phyloP scores from a whole-genome alignment of 2,888 invertebrate genomes.

The Protophormia terraenovae region DNA sequence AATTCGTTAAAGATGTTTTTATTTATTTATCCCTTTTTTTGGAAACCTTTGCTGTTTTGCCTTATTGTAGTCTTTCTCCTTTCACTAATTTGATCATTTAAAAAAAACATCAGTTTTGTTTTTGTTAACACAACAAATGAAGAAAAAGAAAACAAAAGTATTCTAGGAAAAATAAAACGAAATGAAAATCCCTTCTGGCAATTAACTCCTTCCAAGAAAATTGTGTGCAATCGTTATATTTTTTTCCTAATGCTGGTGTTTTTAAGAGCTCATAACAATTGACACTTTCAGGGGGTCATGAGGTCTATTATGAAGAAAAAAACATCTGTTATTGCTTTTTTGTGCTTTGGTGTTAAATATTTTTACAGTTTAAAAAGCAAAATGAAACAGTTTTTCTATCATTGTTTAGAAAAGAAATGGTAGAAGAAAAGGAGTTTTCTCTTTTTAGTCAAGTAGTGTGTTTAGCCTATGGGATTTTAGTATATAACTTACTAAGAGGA shows the following conservation, averaged over 20 bases:
- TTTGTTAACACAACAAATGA: background rate
- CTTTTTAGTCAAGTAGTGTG: background rate
- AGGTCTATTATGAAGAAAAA: background rate
- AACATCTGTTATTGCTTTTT: background rate
- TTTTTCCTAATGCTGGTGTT: background rate
- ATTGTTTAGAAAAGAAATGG: too few relatives aligned
- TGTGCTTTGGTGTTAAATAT: background rate
- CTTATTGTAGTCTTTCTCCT: too few relatives aligned
- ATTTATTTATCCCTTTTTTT: background rate
- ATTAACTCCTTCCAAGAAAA: conserved; percentile 5
- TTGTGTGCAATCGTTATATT: too few relatives aligned
- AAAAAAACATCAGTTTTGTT: too few relatives aligned
- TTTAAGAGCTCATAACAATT: conserved; percentile 25
- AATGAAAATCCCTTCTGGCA: conserved; percentile 19
- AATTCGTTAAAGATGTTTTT: too few relatives aligned
- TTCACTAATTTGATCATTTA: background rate
- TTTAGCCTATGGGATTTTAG: too few relatives aligned
- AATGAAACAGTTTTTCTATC: background rate
- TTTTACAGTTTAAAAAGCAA: background rate
- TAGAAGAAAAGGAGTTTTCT: background rate
- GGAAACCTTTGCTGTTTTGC: too few relatives aligned
- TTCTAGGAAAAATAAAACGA: background rate
- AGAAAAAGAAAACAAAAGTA: background rate
- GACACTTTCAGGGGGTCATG: conserved; percentile 27
- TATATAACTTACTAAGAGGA: too few relatives aligned